Percentiles rank a stretch among this genome's conserved stretches.
Conservation (phyloP, 2,888 invertebrate genomes). For the Mesopsocus fuscifrons region DNA sequence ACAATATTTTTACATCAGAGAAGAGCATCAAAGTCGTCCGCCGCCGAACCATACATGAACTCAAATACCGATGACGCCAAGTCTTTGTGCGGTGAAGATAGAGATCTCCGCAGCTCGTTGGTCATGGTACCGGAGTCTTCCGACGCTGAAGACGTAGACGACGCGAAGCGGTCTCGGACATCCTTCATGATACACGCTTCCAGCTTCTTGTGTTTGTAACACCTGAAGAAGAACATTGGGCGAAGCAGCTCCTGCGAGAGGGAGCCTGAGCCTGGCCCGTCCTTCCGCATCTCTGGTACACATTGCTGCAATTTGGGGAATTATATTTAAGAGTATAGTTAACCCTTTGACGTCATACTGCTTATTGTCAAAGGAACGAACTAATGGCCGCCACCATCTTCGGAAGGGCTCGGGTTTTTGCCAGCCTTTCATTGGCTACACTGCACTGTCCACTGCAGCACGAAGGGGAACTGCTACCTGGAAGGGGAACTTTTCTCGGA, state of each 20-base stretch:
- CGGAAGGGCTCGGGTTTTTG: no score
- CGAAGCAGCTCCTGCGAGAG: conserved; percentile 41
- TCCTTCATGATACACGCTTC: conserved; percentile 55
- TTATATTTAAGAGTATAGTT: no score
- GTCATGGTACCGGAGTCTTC: conserved; percentile 34
- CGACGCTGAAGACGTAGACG: conserved; percentile 29
- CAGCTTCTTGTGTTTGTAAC: conserved; percentile 52
- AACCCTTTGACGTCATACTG: not conserved
- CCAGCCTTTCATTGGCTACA: no score
- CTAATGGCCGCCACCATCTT: no score
- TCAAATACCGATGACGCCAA: conserved; percentile 1
- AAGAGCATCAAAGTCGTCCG: conserved; percentile 3
- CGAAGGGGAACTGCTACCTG: no score
- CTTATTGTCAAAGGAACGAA: no score
- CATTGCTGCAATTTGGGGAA: conserved; percentile 51
- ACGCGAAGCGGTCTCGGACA: conserved; percentile 38
- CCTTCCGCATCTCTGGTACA: conserved; percentile 42
- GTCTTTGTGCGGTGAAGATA: conserved; percentile 3
- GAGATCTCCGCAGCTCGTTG: conserved; percentile 20
- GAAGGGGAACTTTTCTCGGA: no score
- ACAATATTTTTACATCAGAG: no score
- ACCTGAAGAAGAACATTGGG: conserved; percentile 53
- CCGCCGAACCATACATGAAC: conserved; percentile 7
- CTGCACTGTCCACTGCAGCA: no score
- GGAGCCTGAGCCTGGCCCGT: conserved; percentile 38